These are phyloP conservation scores for Xiphias gladius DNA, from an alignment of 2,113 vertebrate genomes.

Conservation along the genomic window DNA sequence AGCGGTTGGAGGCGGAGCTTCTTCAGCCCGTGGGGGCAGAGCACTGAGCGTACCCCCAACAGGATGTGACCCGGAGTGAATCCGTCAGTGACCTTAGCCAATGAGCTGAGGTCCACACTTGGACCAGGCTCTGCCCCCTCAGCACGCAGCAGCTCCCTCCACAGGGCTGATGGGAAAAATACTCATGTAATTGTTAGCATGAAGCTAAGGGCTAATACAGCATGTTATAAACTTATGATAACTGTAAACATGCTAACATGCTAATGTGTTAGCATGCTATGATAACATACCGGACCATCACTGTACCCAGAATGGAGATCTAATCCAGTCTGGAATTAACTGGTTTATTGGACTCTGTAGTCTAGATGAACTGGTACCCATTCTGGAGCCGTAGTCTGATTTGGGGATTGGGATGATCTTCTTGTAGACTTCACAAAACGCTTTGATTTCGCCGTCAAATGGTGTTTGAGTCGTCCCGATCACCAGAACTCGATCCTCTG, in stretches of 20 bases:
- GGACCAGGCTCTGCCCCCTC: neutral
- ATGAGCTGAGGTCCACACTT: neutral
- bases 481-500: neutral
- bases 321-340: too few relatives aligned
- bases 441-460: neutral
- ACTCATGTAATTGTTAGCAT: neutral
- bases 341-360: neutral
- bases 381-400: constrained; percentile 1
- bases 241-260: neutral
- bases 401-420: constrained; percentile 6
- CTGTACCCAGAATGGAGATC: too few relatives aligned
- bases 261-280: neutral
- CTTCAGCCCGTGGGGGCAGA: neutral
- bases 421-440: neutral
- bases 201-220: neutral
- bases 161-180: neutral
- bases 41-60: neutral
- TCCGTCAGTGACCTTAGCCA: neutral
- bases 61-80: constrained; percentile 4
- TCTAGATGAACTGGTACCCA: neutral
- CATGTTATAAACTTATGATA: too few relatives aligned
- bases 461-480: neutral
- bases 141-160: neutral
- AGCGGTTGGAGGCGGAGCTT: neutral
- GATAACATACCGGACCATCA: too few relatives aligned